Percentiles rank a stretch among this genome's conserved stretches.
Evolutionary conservation across 2,113 vertebrate species (phyloP).

Genomic region (Colistium nudipinnis): DNA sequence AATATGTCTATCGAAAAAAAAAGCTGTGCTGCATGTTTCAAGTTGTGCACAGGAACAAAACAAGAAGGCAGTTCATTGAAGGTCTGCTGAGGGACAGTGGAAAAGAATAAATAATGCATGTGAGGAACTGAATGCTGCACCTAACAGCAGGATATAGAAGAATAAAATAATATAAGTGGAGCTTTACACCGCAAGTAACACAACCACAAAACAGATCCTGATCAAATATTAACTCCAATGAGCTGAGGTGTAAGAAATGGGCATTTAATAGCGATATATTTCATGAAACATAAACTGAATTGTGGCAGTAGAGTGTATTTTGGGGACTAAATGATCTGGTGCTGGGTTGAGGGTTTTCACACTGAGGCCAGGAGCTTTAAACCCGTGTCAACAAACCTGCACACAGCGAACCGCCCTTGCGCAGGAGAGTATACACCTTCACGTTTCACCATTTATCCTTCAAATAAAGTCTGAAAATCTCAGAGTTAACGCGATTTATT

Average conservation of each 20-base stretch:
- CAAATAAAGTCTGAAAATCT: too few relatives aligned
- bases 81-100: conserved; percentile 39
- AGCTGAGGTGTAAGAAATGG: neutral
- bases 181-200: neutral
- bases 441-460: neutral
- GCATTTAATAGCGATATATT: too few relatives aligned
- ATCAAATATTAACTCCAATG: neutral
- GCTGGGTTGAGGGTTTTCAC: too few relatives aligned
- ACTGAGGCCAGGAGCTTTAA: neutral
- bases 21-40: neutral
- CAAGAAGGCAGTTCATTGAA: conserved; percentile 43
- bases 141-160: conserved; percentile 14
- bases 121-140: conserved; percentile 28
- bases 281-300: too few relatives aligned
- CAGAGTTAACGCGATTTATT: neutral
- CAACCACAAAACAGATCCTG: neutral
- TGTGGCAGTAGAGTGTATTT: too few relatives aligned
- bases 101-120: conserved; percentile 74
- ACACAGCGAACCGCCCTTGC: neutral
- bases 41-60: conserved; percentile 30
- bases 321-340: neutral
- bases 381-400: conserved; percentile 26
- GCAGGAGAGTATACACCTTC: neutral
- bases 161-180: conserved; percentile 2
- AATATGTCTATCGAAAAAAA: neutral